Base-by-base conservation (phyloP, 2,888 invertebrate genomes). In the Smittia aterrima region DNA sequence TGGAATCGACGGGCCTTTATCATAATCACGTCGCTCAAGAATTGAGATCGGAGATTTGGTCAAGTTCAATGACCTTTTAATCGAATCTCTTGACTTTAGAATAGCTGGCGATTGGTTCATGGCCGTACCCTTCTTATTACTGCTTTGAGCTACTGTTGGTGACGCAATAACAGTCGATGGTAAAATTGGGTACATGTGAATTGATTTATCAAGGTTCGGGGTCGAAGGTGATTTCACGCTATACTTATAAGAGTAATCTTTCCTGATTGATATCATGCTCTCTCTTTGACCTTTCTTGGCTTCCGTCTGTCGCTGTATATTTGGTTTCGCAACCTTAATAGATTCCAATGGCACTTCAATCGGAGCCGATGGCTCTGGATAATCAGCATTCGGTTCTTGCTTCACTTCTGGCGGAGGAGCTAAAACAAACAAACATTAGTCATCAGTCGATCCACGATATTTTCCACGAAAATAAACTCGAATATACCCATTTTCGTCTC, bases 161-260 rank as follows among this genome's bases (percentile, higher is more conserved):
- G 32, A 32, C 32, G 32, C 32, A 32, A 32, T 32, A 3, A 32
- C 4, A 32, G 32, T n/a, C n/a, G n/a, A 9, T 32, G 32, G 3
- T 32, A 9, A 32, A 32, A 32, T 32, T n/a, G n/a, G n/a, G 32
- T 9, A 6, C 32, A 9, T 6, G 9, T 32, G 32, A 6, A 32
- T 3, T 9, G 32, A 6, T 32, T 32, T 32, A 6, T 32, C 32
- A 32, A 32, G 9, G 32, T 32, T 32, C 32, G n/a, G 4, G 11
- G 47, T 16, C 47, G 11, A 13, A 2, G 16, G 16, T 13, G 11
- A 6, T 47, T 11, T n/a, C 16, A 3, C 47, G n/a, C 16, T 47
- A 18, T 70, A 53, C 18, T 70, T 70, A 13, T 70, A 70, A 11
- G 70, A 70, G 25, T 70, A 70, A 53, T 70, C 70, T 27, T 70